Evolutionary conservation across 2,113 vertebrate species (phyloP), one percentile per base, ranked within the genome.

Genomic region (Ceuthmochares aereus): DNA sequence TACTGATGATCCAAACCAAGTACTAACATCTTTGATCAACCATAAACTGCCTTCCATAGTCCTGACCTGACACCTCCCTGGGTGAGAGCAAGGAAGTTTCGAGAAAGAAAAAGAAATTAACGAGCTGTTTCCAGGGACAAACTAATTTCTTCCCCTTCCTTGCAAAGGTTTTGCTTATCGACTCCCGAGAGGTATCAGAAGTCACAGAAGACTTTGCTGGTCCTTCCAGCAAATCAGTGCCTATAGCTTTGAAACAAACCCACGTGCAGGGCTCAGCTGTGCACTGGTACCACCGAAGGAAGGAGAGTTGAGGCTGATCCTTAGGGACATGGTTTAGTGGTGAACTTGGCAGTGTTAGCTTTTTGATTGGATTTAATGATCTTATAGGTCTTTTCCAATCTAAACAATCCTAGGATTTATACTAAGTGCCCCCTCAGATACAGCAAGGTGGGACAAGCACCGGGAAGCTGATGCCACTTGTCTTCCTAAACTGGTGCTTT

Each of bases 1-100:
- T 84, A 78, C 89, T 69, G 77, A 73, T 84, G 90, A 93, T 80
- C 92, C 87, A 86, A 94, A 88, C 80, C 88, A 81, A 94, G 74
- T 62, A 58, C 73, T 94, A 74, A 87, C 74, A 91, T 96, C 95
- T 96, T 96, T 97, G 94, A 96, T 97, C 89, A 96, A 45, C 92
- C 80, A 83, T 80, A 93, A 95, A 94, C 68, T 66, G 79, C 89
- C 49, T 89, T 86, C 63, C 70, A 73, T 77, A 79, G 72, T 90
- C 82, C 69, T 97, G 94, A 97, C 95, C 92, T 88, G 86, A 96
- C 96, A 97, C 93, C 78, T 90, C 68, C 30, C 60, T 7, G 70
- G 51, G 88, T 92, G 88, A 95, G 54, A 97, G 94, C 69, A 70
- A 83, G 79, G 74, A 87, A 84, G 47, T 74, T 94, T 90, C 1